Base-by-base conservation (phyloP, 1,140 invertebrate genomes). In the Ceratina japonica region DNA sequence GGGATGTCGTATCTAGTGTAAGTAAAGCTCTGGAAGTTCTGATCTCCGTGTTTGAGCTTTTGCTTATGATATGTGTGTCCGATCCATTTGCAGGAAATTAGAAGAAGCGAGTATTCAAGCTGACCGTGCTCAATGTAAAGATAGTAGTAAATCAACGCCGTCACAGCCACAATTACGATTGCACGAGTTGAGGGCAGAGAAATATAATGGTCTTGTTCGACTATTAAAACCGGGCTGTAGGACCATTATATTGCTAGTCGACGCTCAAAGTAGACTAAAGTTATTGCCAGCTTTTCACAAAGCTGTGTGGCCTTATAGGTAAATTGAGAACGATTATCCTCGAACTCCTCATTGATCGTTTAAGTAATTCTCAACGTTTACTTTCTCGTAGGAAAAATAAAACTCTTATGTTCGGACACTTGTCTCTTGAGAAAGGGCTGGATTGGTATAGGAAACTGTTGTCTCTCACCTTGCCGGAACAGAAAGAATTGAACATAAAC, bases 301-400 rank as follows among this genome's bases (percentile, higher is more conserved):
- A 92, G 96, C 96, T 85, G 96, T 99, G 65, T 98, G 97, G 96
- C 98, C 98, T 18, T 98, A 99, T 90, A 95, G 98, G 97, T 98
- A 93, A 64, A 31, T 15, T 49, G 15, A 20, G 12, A 37, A 72
- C n/a, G 54, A 18, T n/a, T 56, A 56, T 56, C 54, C 2, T 44
- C n/a, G n/a, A n/a, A n/a, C n/a, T n/a, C n/a, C 52, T 54, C 52
- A 54, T n/a, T 31, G 20, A 3, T n/a, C 22, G 37, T 58, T 20
- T 12, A 49, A 20, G 13, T 76, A 59, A 44, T 44, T 44, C 5
- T 44, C 49, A 27, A 49, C 0, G 37, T 61, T 54, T 4, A 18
- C 65, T 62, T 56, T 27, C 37, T 75, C 86, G 10, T 88, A 96
- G 93, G 88, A 98, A 97, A 91, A 96, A 97, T 90, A 98, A 98